Evolutionary conservation across 2,113 vertebrate species (phyloP).

Genomic region (Rhea pennata): DNA sequence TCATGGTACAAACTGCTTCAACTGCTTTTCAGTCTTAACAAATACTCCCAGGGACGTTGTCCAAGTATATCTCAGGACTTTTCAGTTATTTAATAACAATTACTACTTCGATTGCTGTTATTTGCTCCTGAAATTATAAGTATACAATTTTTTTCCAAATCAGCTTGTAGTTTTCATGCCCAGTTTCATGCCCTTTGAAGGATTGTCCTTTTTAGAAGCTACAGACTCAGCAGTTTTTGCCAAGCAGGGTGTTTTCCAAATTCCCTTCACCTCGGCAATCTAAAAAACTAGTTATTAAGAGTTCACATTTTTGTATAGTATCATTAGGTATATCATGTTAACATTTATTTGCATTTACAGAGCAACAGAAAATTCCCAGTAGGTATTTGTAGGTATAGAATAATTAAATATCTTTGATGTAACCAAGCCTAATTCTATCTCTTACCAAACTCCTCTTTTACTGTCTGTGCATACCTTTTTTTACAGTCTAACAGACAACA

Average conservation of each 20-base stretch:
- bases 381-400: background rate
- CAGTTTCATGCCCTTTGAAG: background rate
- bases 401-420: background rate
- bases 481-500: background rate
- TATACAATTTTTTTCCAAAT: background rate
- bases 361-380: background rate
- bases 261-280: background rate
- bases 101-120: background rate
- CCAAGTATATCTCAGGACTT: constrained; percentile 39
- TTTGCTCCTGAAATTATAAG: background rate
- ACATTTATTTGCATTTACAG: background rate
- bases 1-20: constrained; percentile 51
- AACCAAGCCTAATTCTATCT: background rate
- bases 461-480: background rate
- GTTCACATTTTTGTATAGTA: background rate
- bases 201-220: background rate
- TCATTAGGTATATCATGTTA: background rate
- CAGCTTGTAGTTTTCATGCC: background rate
- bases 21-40: background rate
- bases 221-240: background rate
- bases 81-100: constrained; percentile 21
- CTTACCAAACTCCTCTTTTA: background rate
- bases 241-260: background rate
- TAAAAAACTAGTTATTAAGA: background rate
- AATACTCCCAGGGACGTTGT: constrained; percentile 9